Evolutionary conservation across 2,113 vertebrate genomes (phyloP), one percentile per base, ranked within the genome.

Genomic region (Embiotoca jacksoni): DNA sequence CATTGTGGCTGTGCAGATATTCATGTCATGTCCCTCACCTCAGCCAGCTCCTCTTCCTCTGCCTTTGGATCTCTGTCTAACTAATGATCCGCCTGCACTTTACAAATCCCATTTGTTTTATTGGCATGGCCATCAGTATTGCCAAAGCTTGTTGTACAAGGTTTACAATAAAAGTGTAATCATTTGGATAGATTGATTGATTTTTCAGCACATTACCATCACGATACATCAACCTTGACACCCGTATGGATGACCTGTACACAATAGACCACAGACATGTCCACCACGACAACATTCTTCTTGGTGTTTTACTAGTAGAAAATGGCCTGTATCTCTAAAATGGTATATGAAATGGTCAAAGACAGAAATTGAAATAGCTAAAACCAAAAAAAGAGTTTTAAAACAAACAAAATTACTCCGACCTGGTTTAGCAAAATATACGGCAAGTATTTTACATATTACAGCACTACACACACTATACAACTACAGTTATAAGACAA

Each of bases 1-100:
- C 70, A 64, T 77, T 64, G 56, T 71, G 66, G 31, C 67, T 68
- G 57, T 81, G 72, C 63, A 60, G 73, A 78, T 75, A 80, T 69
- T 78, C 60, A 55, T 57, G 62, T 67, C 63, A 52, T 58, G 61
- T 70, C 50, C 33, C 66, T 66, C 62, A 46, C 37, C 52, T 79
- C 30, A 7, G 33, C 32, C 10, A 5, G 49, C 30, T 65, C 62
- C 49, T 44, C 46, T 31, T 36, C 46, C 32, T 39, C 13, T 14
- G 15, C 23, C 15, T 60, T 36, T 33, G n/a, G 50, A 58, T 46
- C 63, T 35, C 35, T 32, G 31, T 50, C 3, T 2, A 2, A 30
- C 44, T 15, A 56, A 39, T 23, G 5, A 52, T 50, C 16, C 23
- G 30, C 49, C 37, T 52, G 36, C 56, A 11, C 44, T n/a, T 50